These are phyloP conservation scores for Pterostichus madidus DNA, from an alignment of 2,888 invertebrate genomes.

Conservation along the genomic window DNA sequence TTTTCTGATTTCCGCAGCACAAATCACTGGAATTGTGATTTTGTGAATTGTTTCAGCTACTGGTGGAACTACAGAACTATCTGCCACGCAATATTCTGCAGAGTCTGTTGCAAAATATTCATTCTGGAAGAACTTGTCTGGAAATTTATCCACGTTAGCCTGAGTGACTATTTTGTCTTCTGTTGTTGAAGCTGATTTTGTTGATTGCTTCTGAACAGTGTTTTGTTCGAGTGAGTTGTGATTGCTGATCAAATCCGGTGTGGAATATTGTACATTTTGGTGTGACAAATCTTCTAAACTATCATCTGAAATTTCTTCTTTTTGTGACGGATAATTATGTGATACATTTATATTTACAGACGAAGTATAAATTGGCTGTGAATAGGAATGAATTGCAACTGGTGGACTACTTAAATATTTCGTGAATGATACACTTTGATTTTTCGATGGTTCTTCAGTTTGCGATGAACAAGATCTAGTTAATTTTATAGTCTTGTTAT, in stretches of 20 bases:
- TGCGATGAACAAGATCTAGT: conserved; percentile 75
- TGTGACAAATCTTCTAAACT: conserved; percentile 74
- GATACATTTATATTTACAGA: conserved; percentile 82
- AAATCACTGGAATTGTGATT: conserved; percentile 25
- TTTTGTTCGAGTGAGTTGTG: conserved; percentile 78
- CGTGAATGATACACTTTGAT: conserved; percentile 73
- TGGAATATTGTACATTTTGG: conserved; percentile 75
- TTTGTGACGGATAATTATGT: conserved; percentile 75
- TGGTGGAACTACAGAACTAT: conserved; percentile 31
- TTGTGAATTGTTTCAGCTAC: conserved; percentile 32
- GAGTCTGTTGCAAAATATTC: conserved; percentile 64
- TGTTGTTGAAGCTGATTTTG: conserved; percentile 7
- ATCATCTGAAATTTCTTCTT: conserved; percentile 77
- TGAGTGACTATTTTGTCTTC: conserved; percentile 28
- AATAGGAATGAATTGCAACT: conserved; percentile 69
- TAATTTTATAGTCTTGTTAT: conserved; percentile 72
- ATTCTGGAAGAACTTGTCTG: conserved; percentile 59
- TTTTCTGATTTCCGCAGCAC: conserved; percentile 54
- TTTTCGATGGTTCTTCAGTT: conserved; percentile 69
- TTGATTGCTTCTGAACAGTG: conserved; percentile 60
- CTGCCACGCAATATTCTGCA: conserved; percentile 55
- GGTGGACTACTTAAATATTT: conserved; percentile 74
- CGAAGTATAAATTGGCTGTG: conserved; percentile 76
- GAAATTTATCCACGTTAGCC: conserved; percentile 28
- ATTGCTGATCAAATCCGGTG: conserved; percentile 81